Conservation (phyloP, 2,113 vertebrate genomes). For the Polypterus senegalus region DNA sequence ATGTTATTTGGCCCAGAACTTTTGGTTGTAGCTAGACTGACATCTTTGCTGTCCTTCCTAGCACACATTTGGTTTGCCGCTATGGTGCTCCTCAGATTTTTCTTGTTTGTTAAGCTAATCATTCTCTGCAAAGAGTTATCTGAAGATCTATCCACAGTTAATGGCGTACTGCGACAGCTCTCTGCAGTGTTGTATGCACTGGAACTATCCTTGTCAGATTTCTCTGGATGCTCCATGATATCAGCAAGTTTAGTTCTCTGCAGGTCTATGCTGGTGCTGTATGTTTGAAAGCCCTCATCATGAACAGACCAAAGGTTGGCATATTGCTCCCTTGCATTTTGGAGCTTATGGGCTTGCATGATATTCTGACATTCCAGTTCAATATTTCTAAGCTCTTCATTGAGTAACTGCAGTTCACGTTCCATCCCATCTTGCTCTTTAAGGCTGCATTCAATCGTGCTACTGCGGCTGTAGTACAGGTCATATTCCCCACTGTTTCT, state of each 20-base stretch:
- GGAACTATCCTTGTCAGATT: constrained; percentile 93
- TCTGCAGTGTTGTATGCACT: constrained; percentile 94
- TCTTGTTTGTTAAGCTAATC: constrained; percentile 78
- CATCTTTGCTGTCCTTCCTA: constrained; percentile 42
- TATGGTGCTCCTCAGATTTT: constrained; percentile 64
- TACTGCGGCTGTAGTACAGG: constrained; percentile 81
- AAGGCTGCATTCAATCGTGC: constrained; percentile 73
- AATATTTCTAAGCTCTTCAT: constrained; percentile 85
- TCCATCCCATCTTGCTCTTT: constrained; percentile 66
- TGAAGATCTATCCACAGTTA: constrained; percentile 74
- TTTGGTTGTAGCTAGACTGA: constrained; percentile 44
- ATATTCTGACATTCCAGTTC: constrained; percentile 92
- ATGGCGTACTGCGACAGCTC: constrained; percentile 80
- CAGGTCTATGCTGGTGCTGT: constrained; percentile 47
- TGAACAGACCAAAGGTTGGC: constrained; percentile 56
- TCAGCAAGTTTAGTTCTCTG: constrained; percentile 61
- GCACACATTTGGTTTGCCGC: constrained; percentile 35
- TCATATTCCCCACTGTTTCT: constrained; percentile 77
- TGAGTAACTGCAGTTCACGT: constrained; percentile 83
- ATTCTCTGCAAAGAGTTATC: constrained; percentile 81
- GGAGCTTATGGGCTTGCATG: constrained; percentile 81
- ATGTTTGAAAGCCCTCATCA: constrained; percentile 47
- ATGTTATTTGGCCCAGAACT: constrained; percentile 46
- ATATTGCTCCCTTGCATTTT: constrained; percentile 60
- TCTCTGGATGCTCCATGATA: constrained; percentile 73